These are phyloP conservation scores for Drosophila lacertosa DNA, from an alignment of 1,140 invertebrate species.

Conservation along the genomic window DNA sequence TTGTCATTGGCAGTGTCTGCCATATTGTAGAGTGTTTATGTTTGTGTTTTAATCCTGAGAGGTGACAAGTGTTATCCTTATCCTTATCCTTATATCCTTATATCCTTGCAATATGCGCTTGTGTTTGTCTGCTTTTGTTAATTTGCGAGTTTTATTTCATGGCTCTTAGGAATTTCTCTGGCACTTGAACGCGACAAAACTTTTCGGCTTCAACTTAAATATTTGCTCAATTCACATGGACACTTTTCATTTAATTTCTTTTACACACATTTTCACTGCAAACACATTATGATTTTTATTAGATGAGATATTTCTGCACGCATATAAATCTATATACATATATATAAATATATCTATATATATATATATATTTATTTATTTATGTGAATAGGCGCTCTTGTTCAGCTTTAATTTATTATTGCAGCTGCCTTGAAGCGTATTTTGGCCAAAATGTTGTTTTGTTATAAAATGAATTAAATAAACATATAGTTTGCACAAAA, in stretches of 20 bases:
- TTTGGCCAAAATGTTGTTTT: conserved; percentile 13
- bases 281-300: conserved; percentile 56
- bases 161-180: conserved; percentile 41
- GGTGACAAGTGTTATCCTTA: conserved; percentile 56
- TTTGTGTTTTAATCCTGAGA: conserved; percentile 64
- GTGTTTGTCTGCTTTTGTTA: conserved; percentile 35
- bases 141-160: conserved; percentile 56
- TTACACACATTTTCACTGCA: conserved; percentile 54
- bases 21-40: conserved; percentile 65
- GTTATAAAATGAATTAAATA: conserved; percentile 29
- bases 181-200: conserved; percentile 26
- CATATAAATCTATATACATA: conserved; percentile 35
- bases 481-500: conserved; percentile 12
- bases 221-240: conserved; percentile 35
- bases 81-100: conserved; percentile 52
- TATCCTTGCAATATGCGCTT: conserved; percentile 35
- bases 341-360: conserved; percentile 19
- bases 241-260: conserved; percentile 15
- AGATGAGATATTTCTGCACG: conserved; percentile 40
- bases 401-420: conserved; percentile 64
- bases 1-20: conserved; percentile 73
- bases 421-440: conserved; percentile 62
- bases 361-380: too few relatives aligned
- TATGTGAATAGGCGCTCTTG: conserved; percentile 32
- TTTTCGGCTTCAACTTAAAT: conserved; percentile 32